Conservation (phyloP, 2,888 invertebrate species). For the Alviniconcha strummeri region DNA sequence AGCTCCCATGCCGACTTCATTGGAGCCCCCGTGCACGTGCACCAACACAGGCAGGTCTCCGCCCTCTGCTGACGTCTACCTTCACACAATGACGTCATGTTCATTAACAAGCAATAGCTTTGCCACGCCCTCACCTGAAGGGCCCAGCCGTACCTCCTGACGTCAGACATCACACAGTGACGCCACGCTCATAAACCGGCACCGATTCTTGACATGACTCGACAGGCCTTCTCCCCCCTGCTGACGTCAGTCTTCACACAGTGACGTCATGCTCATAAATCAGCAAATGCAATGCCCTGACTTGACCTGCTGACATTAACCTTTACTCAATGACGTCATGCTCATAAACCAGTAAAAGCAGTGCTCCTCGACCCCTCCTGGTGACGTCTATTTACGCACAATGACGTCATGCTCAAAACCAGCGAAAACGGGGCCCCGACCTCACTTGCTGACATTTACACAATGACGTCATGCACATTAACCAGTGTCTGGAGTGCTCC, state of each 20-base stretch:
- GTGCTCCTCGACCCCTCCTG: conserved; percentile 7
- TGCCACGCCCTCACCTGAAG: too few relatives aligned
- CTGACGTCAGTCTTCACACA: conserved; percentile 46
- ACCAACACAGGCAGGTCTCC: conserved; percentile 45
- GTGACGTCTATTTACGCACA: conserved; percentile 25
- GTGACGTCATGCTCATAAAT: conserved; percentile 58
- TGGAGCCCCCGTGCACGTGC: conserved; percentile 59
- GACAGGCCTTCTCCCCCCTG: conserved; percentile 42
- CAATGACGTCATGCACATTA: conserved; percentile 47
- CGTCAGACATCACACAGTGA: too few relatives aligned
- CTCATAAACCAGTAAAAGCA: conserved; percentile 50
- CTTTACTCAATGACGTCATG: conserved; percentile 41
- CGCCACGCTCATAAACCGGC: too few relatives aligned
- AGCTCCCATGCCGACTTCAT: conserved; percentile 56
- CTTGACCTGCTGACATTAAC: conserved; percentile 16
- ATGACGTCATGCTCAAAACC: conserved; percentile 24
- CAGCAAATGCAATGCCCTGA: conserved; percentile 41
- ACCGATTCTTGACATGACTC: too few relatives aligned
- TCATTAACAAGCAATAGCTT: too few relatives aligned
- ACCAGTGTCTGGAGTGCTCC: conserved; percentile 44
- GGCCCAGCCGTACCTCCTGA: too few relatives aligned
- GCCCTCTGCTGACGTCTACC: conserved; percentile 23
- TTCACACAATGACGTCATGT: conserved; percentile 6
- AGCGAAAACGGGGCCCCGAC: conserved; percentile 41
- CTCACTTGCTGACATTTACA: conserved; percentile 14